Percentiles rank a stretch among this genome's conserved stretches.
These are phyloP conservation scores for Autographa gamma DNA, from an alignment of 2,888 invertebrate species.

Conservation along the genomic window DNA sequence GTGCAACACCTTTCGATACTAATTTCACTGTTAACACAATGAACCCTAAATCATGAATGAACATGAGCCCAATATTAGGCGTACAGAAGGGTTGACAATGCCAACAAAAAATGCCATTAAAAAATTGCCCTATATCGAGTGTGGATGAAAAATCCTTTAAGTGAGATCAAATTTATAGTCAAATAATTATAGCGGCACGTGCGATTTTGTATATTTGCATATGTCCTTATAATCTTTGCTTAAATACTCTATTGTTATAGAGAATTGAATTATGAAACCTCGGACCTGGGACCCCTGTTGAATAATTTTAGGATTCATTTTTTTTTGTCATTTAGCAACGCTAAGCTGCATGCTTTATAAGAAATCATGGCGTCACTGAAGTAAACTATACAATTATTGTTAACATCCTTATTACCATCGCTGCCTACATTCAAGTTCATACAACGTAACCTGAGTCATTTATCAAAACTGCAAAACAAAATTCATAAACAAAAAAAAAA, in stretches of 20 bases:
- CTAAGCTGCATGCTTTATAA: no score
- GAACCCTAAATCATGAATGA: slow-evolving; percentile 84
- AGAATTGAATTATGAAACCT: background rate
- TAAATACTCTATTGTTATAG: background rate
- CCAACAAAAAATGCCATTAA: slow-evolving; percentile 71
- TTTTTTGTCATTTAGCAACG: no score
- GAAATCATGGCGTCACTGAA: no score
- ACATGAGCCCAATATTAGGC: slow-evolving; percentile 77
- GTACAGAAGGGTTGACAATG: slow-evolving; percentile 76
- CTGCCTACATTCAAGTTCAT: no score
- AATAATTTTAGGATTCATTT: no score
- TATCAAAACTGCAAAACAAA: background rate
- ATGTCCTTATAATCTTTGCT: background rate
- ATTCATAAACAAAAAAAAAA: background rate
- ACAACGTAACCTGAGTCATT: no score
- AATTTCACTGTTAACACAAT: slow-evolving; percentile 85
- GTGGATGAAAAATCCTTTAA: slow-evolving; percentile 13
- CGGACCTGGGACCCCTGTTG: background rate
- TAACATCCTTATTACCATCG: no score
- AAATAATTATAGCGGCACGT: slow-evolving; percentile 43
- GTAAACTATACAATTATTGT: no score
- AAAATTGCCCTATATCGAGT: slow-evolving; percentile 46
- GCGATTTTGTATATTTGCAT: slow-evolving; percentile 9
- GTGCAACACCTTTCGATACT: slow-evolving; percentile 85
- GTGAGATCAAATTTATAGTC: slow-evolving; percentile 29